Evolutionary conservation across 2,888 invertebrate genomes (phyloP), one percentile per base, ranked within the genome.

Genomic region (Chamaedrilus cognettii): DNA sequence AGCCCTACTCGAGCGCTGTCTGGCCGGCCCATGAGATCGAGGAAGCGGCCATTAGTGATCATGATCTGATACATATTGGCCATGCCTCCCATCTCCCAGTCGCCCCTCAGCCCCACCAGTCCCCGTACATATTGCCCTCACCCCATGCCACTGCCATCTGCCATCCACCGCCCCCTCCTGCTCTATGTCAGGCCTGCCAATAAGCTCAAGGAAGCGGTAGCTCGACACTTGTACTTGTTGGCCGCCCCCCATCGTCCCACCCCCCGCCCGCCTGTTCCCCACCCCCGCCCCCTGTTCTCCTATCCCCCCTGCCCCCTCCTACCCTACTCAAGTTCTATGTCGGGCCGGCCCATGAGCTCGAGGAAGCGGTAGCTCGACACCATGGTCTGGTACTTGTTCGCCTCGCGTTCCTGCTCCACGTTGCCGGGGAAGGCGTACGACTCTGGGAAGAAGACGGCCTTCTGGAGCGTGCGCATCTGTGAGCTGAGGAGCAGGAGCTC

Each of bases 381-480:
- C 30, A 67, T 33, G 30, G 70, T 69, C 34, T 70, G 64, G 31
- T 66, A 61, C 57, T 66, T 69, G 65, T 72, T 73, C 35, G 62
- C 32, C 49, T 55, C 55, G 7, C 72, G 59, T 55, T 72, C 72
- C 26, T 49, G 51, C 60, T 73, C 72, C 11, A 64, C 69, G 32
- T 64, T 60, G 1, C 73, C 80, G 0, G 79, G 79, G 65, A 79
- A 80, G 11, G 79, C 80, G 66, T 79, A 79, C 0, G 72, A 71
- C 33, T 79, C 79, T 5, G 79, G 79, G 30, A 78, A 73, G 35
- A 79, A 60, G 3, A 75, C 63, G 60, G 76, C 77, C 33, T 76
- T 78, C 69, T 80, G 79, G 28, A 80, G 67, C 4, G 71, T 72
- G 3, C 63, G 65, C 33, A 78, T 74, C 60, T 71, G 61, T n/a